Evolutionary conservation across 1,140 invertebrate species (phyloP).

Genomic region (Zeugodacus cucurbitae): DNA sequence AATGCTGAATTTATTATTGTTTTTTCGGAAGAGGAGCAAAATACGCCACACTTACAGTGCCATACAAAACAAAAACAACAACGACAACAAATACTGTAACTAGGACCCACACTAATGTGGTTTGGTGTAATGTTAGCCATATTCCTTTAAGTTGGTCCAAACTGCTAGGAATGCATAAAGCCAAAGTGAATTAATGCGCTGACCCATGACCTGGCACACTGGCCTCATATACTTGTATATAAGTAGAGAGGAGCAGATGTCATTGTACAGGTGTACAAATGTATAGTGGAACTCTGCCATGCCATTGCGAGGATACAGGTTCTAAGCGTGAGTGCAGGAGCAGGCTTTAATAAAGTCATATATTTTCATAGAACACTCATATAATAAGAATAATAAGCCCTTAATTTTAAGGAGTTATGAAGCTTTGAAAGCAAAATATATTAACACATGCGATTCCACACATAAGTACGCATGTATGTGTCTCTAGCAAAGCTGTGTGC

Average conservation of each 20-base stretch:
- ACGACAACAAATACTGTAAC: neutral
- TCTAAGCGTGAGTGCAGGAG: neutral
- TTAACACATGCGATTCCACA: too few species aligned
- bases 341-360: too few species aligned
- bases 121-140: neutral
- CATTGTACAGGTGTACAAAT: neutral
- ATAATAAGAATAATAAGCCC: too few species aligned
- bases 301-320: neutral
- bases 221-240: neutral
- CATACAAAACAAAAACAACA: neutral
- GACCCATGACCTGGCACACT: neutral
- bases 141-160: neutral
- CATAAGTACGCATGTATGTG: too few species aligned
- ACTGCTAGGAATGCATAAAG: neutral
- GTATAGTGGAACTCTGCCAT: neutral
- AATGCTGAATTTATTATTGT: conserved; percentile 16
- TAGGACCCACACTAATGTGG: neutral
- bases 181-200: neutral
- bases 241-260: neutral
- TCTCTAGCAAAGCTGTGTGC: neutral
- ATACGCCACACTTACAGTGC: neutral
- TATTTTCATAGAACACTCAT: too few species aligned
- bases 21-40: neutral
- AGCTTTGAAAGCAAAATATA: neutral
- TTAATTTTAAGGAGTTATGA: too few species aligned